Base-by-base conservation (phyloP, 2,113 vertebrate species). In the Clarias gariepinus region DNA sequence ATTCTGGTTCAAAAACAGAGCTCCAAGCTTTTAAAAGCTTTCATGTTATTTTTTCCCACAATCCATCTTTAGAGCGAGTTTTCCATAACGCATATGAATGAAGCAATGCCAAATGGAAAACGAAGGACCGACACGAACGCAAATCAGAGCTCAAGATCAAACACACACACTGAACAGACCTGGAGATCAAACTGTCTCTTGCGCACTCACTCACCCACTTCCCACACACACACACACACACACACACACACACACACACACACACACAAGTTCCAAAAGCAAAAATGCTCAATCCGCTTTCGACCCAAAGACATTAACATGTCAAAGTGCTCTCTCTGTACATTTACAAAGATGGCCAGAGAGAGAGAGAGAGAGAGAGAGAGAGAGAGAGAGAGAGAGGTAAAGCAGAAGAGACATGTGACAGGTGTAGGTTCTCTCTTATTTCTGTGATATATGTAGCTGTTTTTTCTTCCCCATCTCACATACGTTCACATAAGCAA, bases 91-190 rank as follows among this genome's bases (percentile, higher is more conserved):
- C 82, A 89, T 87, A 89, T 82, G 33, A 85, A 89, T 89, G 85
- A 87, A 78, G 69, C 60, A 3, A 57, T 52, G 82, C 60, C 47
- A 66, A 87, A 82, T 66, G 82, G 66, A 57, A 74, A 81, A 61
- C 21, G 28, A 36, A 86, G 73, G n/a, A 78, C 73, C 21, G 52
- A 82, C 83, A 82, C n/a, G 53, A 68, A 85, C 82, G 69, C 82
- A 89, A 89, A 89, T 81, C 76, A 89, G 66, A 81, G n/a, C 60
- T 68, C 57, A 47, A 88, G 79, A 89, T 89, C 88, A 89, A 89
- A 89, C 88, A 74, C 80, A 74, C 80, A 53, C 47, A 61, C 69
- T 28, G 69, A 81, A 82, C 47, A 88, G 80, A 81, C 55, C 77
- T 9, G 60, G 79, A 87, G 76, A 89, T 89, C 88, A 89, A 87